phyloP scores from a whole-genome alignment of 23 tunicate genomes.

The Clavelina lepadiformis region DNA sequence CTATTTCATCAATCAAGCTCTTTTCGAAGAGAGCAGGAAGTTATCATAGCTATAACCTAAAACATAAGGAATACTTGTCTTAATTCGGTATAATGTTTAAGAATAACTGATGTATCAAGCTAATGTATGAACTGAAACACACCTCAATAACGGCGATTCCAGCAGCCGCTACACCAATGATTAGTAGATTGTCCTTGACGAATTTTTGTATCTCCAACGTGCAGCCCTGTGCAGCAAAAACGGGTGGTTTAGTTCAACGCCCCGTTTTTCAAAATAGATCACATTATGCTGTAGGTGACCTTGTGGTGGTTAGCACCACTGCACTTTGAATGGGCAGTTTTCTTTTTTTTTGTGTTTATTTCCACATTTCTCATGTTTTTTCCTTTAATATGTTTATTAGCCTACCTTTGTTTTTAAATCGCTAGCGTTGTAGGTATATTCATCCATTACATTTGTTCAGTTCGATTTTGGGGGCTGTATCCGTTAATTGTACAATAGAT shows the following conservation, averaged over 20 bases:
- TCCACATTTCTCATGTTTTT: too few species aligned
- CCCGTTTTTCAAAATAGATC: too few species aligned
- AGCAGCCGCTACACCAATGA: conserved; percentile 28
- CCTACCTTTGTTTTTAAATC: too few species aligned
- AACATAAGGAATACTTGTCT: not conserved
- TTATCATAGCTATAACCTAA: conserved; percentile 22
- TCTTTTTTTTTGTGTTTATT: too few species aligned
- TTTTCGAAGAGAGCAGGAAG: conserved; percentile 13
- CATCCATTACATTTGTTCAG: too few species aligned
- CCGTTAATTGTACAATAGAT: too few species aligned
- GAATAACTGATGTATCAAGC: not conserved
- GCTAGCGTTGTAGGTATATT: too few species aligned
- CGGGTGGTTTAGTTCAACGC: too few species aligned
- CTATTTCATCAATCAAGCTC: conserved; percentile 8
- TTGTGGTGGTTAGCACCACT: not conserved
- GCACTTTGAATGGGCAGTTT: not conserved
- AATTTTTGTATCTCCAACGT: conserved; percentile 5
- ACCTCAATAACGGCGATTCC: conserved; percentile 38
- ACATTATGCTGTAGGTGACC: too few species aligned
- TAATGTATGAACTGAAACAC: not conserved
- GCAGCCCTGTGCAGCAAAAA: conserved; percentile 21
- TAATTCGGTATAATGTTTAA: too few species aligned
- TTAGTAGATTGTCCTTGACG: conserved; percentile 8
- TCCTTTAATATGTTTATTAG: too few species aligned
- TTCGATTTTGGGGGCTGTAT: too few species aligned